Base-by-base conservation (phyloP, 2,797 vertebrate species). In the Hafferia zeledoni region DNA sequence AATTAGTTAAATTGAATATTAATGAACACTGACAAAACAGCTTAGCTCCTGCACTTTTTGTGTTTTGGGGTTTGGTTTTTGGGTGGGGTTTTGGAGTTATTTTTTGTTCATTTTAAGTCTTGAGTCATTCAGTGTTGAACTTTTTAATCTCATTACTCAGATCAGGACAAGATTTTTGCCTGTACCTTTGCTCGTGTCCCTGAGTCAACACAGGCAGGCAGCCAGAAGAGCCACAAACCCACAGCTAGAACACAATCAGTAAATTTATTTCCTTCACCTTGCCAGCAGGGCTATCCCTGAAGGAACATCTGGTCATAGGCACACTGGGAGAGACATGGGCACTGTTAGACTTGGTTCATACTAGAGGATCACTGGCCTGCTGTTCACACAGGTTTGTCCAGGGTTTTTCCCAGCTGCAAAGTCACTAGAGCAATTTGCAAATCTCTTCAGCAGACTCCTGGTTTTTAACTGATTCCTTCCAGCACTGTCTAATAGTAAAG, bases 51-150 rank as follows among this genome's bases (percentile, higher is more conserved):
- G 10, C 10, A 4, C 9, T 35, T 83, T 53, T 55, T 1, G 6
- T 53, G 52, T 4, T 41, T 30, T 50, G 4, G 5, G 1, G 1
- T 28, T 31, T 4, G 0, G 10, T 55, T 6, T 30, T 12, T 7
- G 12, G 27, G 1, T 49, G 5, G 41, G 41, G 41, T 17, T 4
- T 7, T 44, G 11, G 6, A 1, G 1, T 30, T 31, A 3, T 0
- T 4, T 27, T 59, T 4, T 1, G 5, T 69, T 76, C 52, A 9
- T 13, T 69, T 49, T 78, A 57, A 78, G 25, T 56, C 10, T 59
- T 55, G 52, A 8, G 13, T 67, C 30, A 8, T 52, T 43, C 7
- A 52, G 2, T 30, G 9, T 17, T 70, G 30, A 67, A 9, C 15
- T 9, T 86, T 84, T 89, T 69, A 70, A 63, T 71, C 11, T 46